Percentiles rank a stretch among this genome's conserved stretches.
These are phyloP conservation scores for Megathymus violae DNA, from an alignment of 1,140 invertebrate genomes.

Conservation along the genomic window DNA sequence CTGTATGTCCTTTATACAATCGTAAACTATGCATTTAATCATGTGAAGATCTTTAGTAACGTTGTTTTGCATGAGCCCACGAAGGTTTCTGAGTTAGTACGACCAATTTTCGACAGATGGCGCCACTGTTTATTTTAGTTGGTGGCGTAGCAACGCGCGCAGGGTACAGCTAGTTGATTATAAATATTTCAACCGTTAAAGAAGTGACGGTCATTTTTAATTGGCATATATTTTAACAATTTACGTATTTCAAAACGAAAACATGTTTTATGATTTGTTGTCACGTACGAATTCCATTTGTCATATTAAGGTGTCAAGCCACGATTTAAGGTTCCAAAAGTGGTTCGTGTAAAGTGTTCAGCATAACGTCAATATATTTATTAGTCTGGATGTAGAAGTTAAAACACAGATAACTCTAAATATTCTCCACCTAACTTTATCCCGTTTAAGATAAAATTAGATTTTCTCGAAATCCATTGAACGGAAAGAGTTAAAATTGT, in stretches of 20 bases:
- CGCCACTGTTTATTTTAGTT: too few species aligned
- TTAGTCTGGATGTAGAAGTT: neutral
- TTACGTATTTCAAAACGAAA: neutral
- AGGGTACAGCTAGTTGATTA: too few species aligned
- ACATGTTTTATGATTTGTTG: neutral
- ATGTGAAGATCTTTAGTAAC: too few species aligned
- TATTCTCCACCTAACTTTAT: neutral
- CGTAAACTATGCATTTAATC: too few species aligned
- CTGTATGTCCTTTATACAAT: too few species aligned
- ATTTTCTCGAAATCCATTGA: too few species aligned
- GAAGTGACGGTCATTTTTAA: neutral
- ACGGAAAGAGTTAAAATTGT: too few species aligned
- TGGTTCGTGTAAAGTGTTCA: constrained; percentile 1
- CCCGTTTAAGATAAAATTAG: too few species aligned
- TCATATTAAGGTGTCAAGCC: constrained; percentile 1
- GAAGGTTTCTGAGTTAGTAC: too few species aligned
- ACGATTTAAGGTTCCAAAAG: neutral
- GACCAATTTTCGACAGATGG: too few species aligned
- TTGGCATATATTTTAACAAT: constrained; percentile 1
- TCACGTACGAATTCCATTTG: constrained; percentile 5
- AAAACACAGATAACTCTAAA: neutral
- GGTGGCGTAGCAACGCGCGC: too few species aligned
- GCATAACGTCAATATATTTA: constrained; percentile 10
- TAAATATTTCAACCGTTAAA: neutral
- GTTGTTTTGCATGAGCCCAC: too few species aligned